These are phyloP conservation scores for Drosophila histrio DNA, from an alignment of 2,888 invertebrate genomes.

Conservation along the genomic window DNA sequence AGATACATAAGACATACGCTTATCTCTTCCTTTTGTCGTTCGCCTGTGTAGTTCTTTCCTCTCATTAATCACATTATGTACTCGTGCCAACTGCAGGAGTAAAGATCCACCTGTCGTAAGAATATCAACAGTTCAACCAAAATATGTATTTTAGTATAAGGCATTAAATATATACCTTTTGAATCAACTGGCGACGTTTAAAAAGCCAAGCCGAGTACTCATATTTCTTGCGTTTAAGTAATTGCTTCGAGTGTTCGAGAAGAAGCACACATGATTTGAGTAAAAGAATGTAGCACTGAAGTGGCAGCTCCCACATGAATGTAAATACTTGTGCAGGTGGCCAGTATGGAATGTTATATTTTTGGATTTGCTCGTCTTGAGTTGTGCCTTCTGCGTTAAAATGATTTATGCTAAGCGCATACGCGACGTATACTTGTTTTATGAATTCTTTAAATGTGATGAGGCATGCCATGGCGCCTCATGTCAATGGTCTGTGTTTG, in stretches of 20 bases:
- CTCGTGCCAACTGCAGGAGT: too few species aligned
- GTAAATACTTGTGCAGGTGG: conserved; percentile 50
- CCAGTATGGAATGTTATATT: conserved; percentile 20
- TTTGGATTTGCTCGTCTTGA: conserved; percentile 14
- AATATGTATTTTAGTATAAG: too few species aligned
- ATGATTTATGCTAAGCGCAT: conserved; percentile 66
- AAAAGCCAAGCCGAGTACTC: conserved; percentile 28
- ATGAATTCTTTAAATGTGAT: conserved; percentile 55
- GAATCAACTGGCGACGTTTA: conserved; percentile 34
- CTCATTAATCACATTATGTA: too few species aligned
- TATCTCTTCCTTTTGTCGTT: too few species aligned
- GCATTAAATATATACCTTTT: background rate
- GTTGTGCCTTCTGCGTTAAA: conserved; percentile 35
- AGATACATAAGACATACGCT: too few species aligned
- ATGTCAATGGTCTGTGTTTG: conserved; percentile 54
- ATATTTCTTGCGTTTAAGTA: conserved; percentile 52
- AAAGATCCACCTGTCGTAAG: too few species aligned
- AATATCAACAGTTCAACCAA: too few species aligned
- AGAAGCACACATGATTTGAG: conserved; percentile 17
- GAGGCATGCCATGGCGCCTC: conserved; percentile 53
- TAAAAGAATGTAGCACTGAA: background rate
- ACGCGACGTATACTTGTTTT: conserved; percentile 66
- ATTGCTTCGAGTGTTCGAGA: conserved; percentile 38
- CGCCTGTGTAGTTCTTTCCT: too few species aligned
- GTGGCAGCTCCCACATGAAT: conserved; percentile 14